phyloP scores from a whole-genome alignment of 2,113 vertebrate genomes.

The Narcine bancroftii region DNA sequence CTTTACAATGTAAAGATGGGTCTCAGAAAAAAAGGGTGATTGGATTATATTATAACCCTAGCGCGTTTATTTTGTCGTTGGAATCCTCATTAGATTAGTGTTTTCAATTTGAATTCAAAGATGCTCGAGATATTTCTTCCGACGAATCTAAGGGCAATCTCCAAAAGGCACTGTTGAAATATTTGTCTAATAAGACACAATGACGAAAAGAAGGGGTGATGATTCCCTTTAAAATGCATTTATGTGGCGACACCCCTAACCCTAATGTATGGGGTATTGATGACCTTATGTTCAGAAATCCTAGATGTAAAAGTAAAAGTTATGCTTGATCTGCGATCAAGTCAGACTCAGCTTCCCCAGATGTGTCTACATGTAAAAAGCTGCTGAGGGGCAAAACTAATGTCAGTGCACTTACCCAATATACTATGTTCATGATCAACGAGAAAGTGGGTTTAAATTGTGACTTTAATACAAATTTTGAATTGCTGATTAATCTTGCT shows the following conservation, averaged over 20 bases:
- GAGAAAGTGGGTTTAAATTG: neutral
- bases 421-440: neutral
- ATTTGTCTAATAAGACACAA: neutral
- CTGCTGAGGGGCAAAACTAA: neutral
- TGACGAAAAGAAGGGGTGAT: neutral
- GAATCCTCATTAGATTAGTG: neutral
- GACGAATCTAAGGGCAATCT: neutral
- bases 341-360: neutral
- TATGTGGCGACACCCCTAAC: neutral
- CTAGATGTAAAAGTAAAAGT: neutral
- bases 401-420: neutral
- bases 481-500: neutral
- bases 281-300: too few relatives aligned
- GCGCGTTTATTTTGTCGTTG: neutral
- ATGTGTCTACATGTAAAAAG: neutral
- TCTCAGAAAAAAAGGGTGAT: neutral
- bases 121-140: neutral
- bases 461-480: neutral
- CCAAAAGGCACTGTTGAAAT: neutral
- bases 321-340: neutral
- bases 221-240: neutral
- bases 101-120: neutral
- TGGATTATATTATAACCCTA: neutral
- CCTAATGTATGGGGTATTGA: neutral
- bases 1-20: neutral